phyloP scores from a whole-genome alignment of 2,113 vertebrate species.

The Mohoua ochrocephala region DNA sequence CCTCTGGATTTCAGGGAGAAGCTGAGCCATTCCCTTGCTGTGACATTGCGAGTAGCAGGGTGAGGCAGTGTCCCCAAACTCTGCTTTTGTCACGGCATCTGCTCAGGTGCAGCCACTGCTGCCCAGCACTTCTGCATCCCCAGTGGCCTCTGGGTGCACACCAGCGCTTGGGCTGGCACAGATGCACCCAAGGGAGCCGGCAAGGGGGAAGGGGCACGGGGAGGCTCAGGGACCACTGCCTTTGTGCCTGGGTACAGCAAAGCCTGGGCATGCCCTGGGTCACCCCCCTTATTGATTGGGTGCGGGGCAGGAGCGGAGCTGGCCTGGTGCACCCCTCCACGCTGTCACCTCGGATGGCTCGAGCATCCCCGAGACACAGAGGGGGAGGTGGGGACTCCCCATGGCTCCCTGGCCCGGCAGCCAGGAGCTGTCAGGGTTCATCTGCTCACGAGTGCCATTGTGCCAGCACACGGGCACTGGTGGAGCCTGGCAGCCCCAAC shows the following conservation, averaged over 20 bases:
- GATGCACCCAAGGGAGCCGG: background rate
- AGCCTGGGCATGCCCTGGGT: background rate
- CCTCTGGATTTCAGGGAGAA: background rate
- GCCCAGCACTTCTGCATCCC: background rate
- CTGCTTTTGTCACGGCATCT: background rate
- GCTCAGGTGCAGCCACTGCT: background rate
- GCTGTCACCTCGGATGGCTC: background rate
- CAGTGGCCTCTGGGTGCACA: fast-evolving
- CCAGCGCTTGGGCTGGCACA: background rate
- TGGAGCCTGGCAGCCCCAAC: background rate
- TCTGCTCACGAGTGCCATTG: background rate
- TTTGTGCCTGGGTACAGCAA: background rate
- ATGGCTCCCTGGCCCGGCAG: fast-evolving
- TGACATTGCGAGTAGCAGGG: fast-evolving
- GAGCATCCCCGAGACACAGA: fast-evolving
- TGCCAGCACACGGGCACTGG: background rate
- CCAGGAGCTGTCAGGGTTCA: background rate
- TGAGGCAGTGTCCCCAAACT: fast-evolving
- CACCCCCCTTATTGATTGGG: background rate
- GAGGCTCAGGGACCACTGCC: background rate
- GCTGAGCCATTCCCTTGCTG: background rate
- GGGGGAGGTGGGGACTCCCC: background rate
- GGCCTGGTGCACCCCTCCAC: background rate
- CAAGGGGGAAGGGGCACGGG: fast-evolving
- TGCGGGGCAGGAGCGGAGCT: background rate